phyloP scores from a whole-genome alignment of 2,113 vertebrate genomes.

The Ictalurus punctatus region DNA sequence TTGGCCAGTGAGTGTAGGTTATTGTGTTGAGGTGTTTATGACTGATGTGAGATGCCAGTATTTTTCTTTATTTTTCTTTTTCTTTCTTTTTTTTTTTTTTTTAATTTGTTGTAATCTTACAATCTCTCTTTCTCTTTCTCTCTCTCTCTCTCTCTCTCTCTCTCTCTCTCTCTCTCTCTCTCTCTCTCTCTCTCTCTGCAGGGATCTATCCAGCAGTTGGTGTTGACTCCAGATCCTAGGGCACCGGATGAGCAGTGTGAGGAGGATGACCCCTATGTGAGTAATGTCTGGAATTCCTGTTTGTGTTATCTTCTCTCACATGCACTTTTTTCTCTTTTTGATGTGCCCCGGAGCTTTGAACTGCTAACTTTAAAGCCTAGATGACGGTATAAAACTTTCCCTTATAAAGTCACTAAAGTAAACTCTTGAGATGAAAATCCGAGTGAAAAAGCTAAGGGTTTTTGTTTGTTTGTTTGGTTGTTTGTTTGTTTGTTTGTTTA shows the following conservation, averaged over 20 bases:
- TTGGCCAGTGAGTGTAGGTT: background rate
- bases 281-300: constrained; percentile 54
- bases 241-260: constrained; percentile 86
- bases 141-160: background rate
- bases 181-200: constrained; percentile 54
- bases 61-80: background rate
- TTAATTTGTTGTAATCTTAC: background rate
- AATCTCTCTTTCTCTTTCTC: too few relatives aligned
- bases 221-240: constrained; percentile 79
- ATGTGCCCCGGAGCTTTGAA: background rate
- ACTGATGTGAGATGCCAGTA: background rate
- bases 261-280: constrained; percentile 89
- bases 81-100: background rate
- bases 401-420: background rate
- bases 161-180: too few relatives aligned
- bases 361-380: constrained; percentile 3
- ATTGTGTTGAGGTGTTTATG: background rate
- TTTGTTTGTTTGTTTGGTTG: too few relatives aligned
- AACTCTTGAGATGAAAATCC: background rate
- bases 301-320: background rate
- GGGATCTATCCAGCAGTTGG: constrained; percentile 92
- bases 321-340: background rate
- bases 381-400: background rate
- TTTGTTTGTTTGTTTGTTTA: background rate
- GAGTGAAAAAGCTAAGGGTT: background rate